Conservation (phyloP, 2,797 vertebrate species). For the Pantherophis vulpinus region DNA sequence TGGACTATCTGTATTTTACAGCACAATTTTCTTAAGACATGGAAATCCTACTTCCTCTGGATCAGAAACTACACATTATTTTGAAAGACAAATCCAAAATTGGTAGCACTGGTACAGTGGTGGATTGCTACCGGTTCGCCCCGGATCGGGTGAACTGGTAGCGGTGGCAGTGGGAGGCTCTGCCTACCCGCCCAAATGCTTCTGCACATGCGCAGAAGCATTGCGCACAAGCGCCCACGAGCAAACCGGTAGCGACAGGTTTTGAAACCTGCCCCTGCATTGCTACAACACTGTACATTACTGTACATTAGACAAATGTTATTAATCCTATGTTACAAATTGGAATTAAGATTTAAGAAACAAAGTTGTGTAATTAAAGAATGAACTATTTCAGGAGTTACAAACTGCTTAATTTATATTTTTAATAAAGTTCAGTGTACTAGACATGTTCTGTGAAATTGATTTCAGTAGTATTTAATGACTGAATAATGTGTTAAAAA, state of each 20-base stretch:
- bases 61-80: neutral
- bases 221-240: too few species aligned
- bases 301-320: neutral
- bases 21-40: constrained; percentile 20
- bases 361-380: neutral
- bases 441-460: neutral
- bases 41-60: neutral
- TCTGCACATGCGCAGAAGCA: too few species aligned
- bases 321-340: neutral
- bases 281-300: neutral
- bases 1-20: neutral
- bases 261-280: too few species aligned
- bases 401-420: neutral
- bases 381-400: neutral
- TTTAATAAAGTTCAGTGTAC: neutral
- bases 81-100: neutral
- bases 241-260: too few species aligned
- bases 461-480: neutral
- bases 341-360: neutral
- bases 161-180: too few species aligned
- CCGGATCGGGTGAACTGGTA: too few species aligned
- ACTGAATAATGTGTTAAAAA: neutral
- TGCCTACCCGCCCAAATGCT: too few species aligned
- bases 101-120: neutral
- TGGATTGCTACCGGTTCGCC: too few species aligned